Evolutionary conservation across 2,113 vertebrate species (phyloP).

Genomic region (Sapajus apella): DNA sequence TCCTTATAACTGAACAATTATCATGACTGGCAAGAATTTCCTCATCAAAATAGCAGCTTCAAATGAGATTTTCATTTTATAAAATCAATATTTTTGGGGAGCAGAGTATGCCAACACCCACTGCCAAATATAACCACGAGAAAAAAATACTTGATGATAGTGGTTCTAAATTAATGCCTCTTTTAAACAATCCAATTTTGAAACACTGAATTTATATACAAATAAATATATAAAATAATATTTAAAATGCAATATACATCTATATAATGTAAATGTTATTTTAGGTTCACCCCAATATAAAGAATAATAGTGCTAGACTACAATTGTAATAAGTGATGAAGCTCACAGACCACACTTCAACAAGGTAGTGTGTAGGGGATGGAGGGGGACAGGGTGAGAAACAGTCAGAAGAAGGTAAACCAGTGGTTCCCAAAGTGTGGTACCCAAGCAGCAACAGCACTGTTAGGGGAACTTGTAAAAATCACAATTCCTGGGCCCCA

Average conservation of each 20-base stretch:
- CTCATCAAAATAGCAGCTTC: background rate
- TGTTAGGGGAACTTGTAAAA: background rate
- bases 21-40: background rate
- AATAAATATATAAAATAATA: background rate
- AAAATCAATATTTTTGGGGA: background rate
- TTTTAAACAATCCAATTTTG: conserved; percentile 19
- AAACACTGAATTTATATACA: conserved; percentile 29
- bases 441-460: background rate
- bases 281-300: conserved; percentile 25
- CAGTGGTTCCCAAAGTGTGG: background rate
- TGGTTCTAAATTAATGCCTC: conserved; percentile 33
- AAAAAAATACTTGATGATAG: background rate
- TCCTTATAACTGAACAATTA: conserved; percentile 10
- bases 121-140: background rate
- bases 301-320: background rate
- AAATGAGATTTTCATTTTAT: conserved; percentile 15
- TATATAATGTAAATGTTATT: background rate
- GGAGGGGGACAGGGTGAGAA: accelerated
- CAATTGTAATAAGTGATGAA: background rate
- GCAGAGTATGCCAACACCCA: background rate
- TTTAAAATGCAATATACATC: background rate
- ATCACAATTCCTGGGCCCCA: background rate
- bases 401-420: background rate
- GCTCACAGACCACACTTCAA: background rate
- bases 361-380: background rate